Conservation (phyloP, 2,797 vertebrate species). For the Cossypha heuglini region DNA sequence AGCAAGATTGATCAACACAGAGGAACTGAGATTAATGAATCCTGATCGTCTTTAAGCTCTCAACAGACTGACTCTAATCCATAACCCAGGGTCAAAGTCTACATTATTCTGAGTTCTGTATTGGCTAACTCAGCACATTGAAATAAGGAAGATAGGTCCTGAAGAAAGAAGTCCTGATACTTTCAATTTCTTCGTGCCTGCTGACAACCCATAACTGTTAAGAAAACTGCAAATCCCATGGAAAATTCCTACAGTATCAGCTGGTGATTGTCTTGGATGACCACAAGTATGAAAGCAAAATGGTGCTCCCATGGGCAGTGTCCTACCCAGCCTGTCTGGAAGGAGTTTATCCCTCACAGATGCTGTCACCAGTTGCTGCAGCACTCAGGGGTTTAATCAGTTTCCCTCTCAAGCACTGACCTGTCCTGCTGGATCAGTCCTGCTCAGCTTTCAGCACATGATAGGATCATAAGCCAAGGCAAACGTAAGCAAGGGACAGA, state of each 20-base stretch:
- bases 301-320: accelerated
- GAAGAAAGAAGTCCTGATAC: not conserved
- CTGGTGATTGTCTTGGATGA: not conserved
- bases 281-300: not conserved
- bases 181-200: not conserved
- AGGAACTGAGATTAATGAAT: not conserved
- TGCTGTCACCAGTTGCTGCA: not conserved
- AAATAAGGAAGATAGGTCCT: not conserved
- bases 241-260: not conserved
- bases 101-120: not conserved
- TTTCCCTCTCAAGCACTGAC: not conserved
- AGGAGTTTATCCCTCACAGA: not conserved
- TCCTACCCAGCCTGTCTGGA: not conserved
- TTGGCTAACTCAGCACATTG: not conserved
- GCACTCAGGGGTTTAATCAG: not conserved
- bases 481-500: conserved; percentile 19
- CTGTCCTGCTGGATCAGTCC: not conserved
- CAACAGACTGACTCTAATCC: not conserved
- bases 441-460: conserved; percentile 37
- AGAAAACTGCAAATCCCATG: not conserved
- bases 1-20: not conserved
- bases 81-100: not conserved
- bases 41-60: not conserved
- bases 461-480: not conserved
- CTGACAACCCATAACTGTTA: not conserved